Evolutionary conservation across 2,113 vertebrate species (phyloP).

Genomic region (Narcine bancroftii): DNA sequence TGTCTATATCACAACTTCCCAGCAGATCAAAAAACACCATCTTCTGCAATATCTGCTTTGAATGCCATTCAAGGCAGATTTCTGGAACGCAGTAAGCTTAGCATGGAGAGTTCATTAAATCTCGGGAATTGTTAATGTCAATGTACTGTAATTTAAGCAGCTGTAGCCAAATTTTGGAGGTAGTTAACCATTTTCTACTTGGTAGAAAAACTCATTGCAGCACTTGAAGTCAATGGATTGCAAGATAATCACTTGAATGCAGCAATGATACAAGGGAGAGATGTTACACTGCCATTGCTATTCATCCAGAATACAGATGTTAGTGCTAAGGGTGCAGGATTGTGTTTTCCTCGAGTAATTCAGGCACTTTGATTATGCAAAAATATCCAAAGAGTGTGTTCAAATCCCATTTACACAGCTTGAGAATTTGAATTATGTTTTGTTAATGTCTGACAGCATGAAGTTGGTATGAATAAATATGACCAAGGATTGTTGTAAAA

Average conservation of each 20-base stretch:
- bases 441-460: neutral
- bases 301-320: neutral
- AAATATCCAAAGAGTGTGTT: neutral
- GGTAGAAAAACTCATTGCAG: neutral
- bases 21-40: neutral
- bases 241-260: neutral
- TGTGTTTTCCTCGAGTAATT: neutral
- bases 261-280: neutral
- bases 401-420: neutral
- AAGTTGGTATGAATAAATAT: neutral
- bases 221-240: neutral
- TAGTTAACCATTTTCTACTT: neutral
- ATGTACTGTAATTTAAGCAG: neutral
- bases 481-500: neutral
- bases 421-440: neutral
- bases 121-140: neutral
- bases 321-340: neutral
- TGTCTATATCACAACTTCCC: neutral
- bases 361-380: neutral
- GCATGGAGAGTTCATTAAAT: neutral
- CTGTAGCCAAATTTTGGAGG: neutral
- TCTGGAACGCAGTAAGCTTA: neutral
- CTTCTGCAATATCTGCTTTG: neutral
- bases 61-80: neutral
- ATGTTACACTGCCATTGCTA: neutral